phyloP scores from a whole-genome alignment of 2,888 invertebrate species.

The Idaea straminata region DNA sequence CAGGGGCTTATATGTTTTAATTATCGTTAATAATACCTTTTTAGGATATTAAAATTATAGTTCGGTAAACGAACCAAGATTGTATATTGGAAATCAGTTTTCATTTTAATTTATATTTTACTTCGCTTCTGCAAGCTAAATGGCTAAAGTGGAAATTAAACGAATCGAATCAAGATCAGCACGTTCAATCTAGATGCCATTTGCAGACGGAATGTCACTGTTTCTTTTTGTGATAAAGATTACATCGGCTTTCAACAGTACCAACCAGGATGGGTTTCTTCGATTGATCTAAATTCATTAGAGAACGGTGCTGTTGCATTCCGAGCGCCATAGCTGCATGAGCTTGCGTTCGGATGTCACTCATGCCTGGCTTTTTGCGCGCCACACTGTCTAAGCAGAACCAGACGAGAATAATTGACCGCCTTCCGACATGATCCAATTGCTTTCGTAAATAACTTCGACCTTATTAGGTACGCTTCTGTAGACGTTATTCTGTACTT shows the following conservation, averaged over 20 bases:
- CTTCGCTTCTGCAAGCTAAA: conserved; percentile 14
- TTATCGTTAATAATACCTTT: too few relatives aligned
- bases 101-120: not conserved
- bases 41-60: too few relatives aligned
- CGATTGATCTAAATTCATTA: conserved; percentile 70
- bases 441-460: conserved; percentile 43
- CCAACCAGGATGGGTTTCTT: conserved; percentile 49
- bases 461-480: too few relatives aligned
- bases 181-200: conserved; percentile 19
- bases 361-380: conserved; percentile 68
- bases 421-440: conserved; percentile 58
- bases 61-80: not conserved
- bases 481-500: too few relatives aligned
- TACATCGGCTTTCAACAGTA: conserved; percentile 23
- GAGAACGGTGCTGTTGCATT: conserved; percentile 43
- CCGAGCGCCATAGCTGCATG: conserved; percentile 36
- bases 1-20: too few relatives aligned
- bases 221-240: conserved; percentile 15
- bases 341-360: conserved; percentile 55
- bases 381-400: conserved; percentile 67
- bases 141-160: conserved; percentile 10
- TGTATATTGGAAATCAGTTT: not conserved
- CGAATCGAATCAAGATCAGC: not conserved
- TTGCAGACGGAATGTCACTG: conserved; percentile 23
- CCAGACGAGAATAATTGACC: conserved; percentile 57